Percentiles rank a stretch among this genome's conserved stretches.
Evolutionary conservation across 2,888 invertebrate genomes (phyloP).

Genomic region (Ctenicera cuprea): DNA sequence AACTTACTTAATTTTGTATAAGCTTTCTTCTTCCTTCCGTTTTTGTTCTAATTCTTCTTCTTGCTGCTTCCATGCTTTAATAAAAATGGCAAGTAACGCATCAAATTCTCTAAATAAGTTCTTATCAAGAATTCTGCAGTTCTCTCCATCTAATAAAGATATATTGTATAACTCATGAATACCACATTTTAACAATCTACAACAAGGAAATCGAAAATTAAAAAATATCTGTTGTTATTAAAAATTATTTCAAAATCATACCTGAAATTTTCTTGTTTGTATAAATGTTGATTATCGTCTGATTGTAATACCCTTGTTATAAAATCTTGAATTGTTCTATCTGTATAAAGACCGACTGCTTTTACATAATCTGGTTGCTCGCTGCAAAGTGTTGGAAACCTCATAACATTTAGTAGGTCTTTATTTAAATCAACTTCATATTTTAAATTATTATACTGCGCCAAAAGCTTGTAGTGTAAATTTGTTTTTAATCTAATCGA

Average conservation of each 20-base stretch:
- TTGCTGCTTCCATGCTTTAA: constrained; percentile 85
- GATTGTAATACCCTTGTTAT: constrained; percentile 58
- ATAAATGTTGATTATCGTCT: constrained; percentile 55
- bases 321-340: constrained; percentile 61
- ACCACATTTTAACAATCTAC: constrained; percentile 81
- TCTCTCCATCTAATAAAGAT: constrained; percentile 74
- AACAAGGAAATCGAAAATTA: constrained; percentile 50
- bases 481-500: constrained; percentile 78
- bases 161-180: constrained; percentile 82
- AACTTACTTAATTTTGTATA: constrained; percentile 82
- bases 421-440: constrained; percentile 53
- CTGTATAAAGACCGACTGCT: constrained; percentile 73
- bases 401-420: constrained; percentile 73
- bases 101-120: constrained; percentile 71
- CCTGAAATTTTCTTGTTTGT: constrained; percentile 73
- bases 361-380: constrained; percentile 65
- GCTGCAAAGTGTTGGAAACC: constrained; percentile 73
- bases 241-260: constrained; percentile 62
- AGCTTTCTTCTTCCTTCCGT: constrained; percentile 84
- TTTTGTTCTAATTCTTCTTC: constrained; percentile 80
- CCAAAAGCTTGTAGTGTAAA: constrained; percentile 73
- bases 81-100: constrained; percentile 77
- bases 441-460: constrained; percentile 61
- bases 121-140: constrained; percentile 58
- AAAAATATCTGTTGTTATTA: constrained; percentile 2